Evolutionary conservation across 2,113 vertebrate genomes (phyloP), one percentile per base, ranked within the genome.

Genomic region (Tapirus terrestris): DNA sequence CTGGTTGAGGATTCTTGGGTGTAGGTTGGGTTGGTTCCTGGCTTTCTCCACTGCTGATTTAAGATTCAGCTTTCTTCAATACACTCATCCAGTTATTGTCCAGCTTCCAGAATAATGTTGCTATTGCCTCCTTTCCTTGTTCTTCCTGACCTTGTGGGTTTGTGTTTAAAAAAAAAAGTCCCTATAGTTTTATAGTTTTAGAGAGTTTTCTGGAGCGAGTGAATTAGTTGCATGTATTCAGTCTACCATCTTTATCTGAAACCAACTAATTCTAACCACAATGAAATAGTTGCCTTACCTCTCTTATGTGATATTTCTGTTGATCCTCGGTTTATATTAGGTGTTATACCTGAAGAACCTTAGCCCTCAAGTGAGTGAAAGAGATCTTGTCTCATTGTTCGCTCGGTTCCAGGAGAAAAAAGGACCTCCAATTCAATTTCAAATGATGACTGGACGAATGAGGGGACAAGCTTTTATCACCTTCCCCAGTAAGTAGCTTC

Each of bases 381-480:
- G 98, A 97, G 99, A 99, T 97, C 98, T 99, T 65, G 98, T 99
- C 98, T 99, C 99, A 53, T 98, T 99, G 91, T 99, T 99, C 94
- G 99, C 99, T 94, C 99, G 99, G 63, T 99, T 99, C 97, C 99
- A 99, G 98, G 98, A 96, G 77, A 98, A 98, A 43, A 97, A 97
- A 20, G 97, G 98, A 11, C 97, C 99, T 0, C 98, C 97, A 0
- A 94, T 99, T 27, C 97, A 99, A 53, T 99, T 99, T 98, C 99
- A 99, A 31, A 98, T 99, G 90, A 98, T 99, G 97, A 99, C 99
- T 0, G 99, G 99, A 36, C 98, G 99, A 51, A 99, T 99, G 99
- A 99, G 99, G 97, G 99, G 99, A 33, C 99, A 99, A 97, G 99
- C 99, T 85, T 99, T 99, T 98, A 97, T 99, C 98, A 99, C 99